phyloP scores from a whole-genome alignment of 2,888 invertebrate species.

The Rotaria macrura region DNA sequence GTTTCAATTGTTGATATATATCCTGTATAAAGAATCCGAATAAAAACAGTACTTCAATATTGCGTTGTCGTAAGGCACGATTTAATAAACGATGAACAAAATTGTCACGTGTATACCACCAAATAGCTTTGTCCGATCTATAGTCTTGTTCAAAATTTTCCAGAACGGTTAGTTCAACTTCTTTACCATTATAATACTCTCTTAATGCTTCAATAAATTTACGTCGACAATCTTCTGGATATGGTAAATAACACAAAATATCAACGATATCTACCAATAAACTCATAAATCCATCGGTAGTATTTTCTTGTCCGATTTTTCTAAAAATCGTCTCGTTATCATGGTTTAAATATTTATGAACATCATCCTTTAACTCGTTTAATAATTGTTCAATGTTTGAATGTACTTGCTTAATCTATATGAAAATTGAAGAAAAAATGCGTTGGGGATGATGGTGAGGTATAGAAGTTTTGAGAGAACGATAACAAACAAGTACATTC shows the following conservation, averaged over 20 bases:
- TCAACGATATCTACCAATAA: background rate
- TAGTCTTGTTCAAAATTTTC: background rate
- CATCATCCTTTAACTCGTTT: background rate
- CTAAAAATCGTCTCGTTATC: background rate
- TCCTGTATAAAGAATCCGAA: background rate
- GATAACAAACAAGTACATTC: too few relatives aligned
- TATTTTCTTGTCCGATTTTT: background rate
- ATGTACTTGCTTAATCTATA: background rate
- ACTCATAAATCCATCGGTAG: background rate
- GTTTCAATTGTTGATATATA: background rate
- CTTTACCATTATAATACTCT: background rate
- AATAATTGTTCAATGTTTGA: background rate
- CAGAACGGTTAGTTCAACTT: background rate
- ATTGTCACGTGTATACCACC: background rate
- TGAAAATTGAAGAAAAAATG: conserved; percentile 1
- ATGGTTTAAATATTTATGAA: background rate
- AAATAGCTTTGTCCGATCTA: background rate
- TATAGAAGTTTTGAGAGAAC: too few relatives aligned
- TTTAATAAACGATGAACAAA: background rate
- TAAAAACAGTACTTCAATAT: background rate
- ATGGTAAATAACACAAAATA: conserved; percentile 1
- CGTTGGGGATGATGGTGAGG: background rate
- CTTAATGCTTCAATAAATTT: background rate
- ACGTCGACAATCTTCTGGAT: background rate
- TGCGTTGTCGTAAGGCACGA: background rate